Percentiles rank a stretch among this genome's conserved stretches.
These are phyloP conservation scores for Macropis europaea DNA, from an alignment of 2,888 invertebrate genomes.

Conservation along the genomic window DNA sequence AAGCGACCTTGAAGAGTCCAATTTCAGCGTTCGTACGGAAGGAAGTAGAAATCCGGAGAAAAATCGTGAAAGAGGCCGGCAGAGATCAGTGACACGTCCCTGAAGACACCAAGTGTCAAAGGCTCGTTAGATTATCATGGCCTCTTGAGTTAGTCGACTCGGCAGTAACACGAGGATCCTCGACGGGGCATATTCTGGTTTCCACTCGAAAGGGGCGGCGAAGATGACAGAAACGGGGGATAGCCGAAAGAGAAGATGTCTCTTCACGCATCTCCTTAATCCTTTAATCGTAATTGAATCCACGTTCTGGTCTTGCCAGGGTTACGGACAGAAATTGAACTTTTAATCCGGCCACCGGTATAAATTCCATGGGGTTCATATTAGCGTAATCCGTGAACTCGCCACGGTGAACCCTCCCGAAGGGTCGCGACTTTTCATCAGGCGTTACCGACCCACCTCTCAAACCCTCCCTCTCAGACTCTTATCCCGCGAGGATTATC, in stretches of 20 bases:
- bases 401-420: conserved; percentile 18
- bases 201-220: neutral
- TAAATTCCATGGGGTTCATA: conserved; percentile 52
- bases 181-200: conserved; percentile 16
- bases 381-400: conserved; percentile 61
- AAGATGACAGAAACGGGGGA: neutral
- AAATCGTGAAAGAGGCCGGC: conserved; percentile 1
- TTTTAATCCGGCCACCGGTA: conserved; percentile 52
- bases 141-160: conserved; percentile 44
- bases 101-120: conserved; percentile 35
- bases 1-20: no score
- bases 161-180: conserved; percentile 39
- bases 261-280: conserved; percentile 27
- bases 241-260: neutral
- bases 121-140: conserved; percentile 45
- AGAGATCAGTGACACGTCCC: no score
- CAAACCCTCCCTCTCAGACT: conserved; percentile 25
- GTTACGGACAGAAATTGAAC: conserved; percentile 51
- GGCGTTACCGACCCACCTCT: conserved; percentile 22
- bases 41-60: neutral
- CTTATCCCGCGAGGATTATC: conserved; percentile 54
- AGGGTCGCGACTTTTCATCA: conserved; percentile 57
- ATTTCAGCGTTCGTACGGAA: no score
- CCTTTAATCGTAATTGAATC: conserved; percentile 58
- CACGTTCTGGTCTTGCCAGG: conserved; percentile 26